phyloP scores from a whole-genome alignment of 2,113 vertebrate genomes.

The Corynorhinus townsendii region DNA sequence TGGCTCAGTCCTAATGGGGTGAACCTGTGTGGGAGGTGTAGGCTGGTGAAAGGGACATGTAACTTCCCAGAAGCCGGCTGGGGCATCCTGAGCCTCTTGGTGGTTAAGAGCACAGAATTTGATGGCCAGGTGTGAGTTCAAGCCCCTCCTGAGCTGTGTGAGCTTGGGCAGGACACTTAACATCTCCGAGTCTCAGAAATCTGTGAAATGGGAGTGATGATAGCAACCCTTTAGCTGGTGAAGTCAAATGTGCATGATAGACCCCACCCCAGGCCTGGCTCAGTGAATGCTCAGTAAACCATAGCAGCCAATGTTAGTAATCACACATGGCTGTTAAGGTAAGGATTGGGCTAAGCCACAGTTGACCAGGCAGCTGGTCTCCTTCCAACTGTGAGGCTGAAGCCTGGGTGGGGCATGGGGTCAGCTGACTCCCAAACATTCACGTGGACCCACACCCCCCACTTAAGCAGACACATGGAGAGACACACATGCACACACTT shows the following conservation, averaged over 20 bases:
- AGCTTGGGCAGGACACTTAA: neutral
- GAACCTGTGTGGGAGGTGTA: neutral
- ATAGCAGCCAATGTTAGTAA: neutral
- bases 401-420: neutral
- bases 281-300: too few relatives aligned
- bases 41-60: neutral
- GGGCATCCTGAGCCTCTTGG: neutral
- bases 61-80: neutral
- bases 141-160: neutral
- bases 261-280: neutral
- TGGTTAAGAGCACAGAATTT: neutral
- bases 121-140: neutral
- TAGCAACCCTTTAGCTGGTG: neutral
- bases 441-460: neutral
- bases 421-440: neutral
- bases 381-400: neutral
- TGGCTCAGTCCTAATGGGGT: neutral
- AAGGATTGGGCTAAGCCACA: neutral
- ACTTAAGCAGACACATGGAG: neutral
- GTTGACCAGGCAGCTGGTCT: neutral
- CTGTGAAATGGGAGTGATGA: neutral
- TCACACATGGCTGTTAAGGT: neutral
- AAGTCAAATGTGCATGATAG: accelerated
- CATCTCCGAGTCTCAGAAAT: neutral
- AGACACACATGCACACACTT: accelerated